phyloP scores from a whole-genome alignment of 2,797 vertebrate species.

The Fratercula arctica region DNA sequence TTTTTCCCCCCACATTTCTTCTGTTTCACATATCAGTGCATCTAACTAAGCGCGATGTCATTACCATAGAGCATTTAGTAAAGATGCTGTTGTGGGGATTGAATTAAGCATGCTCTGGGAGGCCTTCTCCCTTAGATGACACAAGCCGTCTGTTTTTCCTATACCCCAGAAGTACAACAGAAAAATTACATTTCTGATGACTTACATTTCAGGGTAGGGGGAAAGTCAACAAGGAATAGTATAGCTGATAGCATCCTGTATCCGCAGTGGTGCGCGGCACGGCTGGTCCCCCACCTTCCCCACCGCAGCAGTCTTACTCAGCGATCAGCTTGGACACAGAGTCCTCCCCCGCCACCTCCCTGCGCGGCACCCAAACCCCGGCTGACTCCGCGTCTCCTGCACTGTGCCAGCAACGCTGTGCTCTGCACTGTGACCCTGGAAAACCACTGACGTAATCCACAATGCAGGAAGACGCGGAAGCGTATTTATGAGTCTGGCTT shows the following conservation, averaged over 20 bases:
- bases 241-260: rapidly evolving
- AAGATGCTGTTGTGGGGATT: background rate
- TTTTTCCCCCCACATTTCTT: background rate
- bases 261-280: rapidly evolving
- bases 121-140: background rate
- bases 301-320: rapidly evolving
- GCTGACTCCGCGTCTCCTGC: rapidly evolving
- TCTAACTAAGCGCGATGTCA: background rate
- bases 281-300: rapidly evolving
- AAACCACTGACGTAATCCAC: rapidly evolving
- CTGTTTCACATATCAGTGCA: background rate
- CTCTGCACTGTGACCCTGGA: rapidly evolving
- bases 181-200: background rate
- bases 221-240: background rate
- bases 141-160: background rate
- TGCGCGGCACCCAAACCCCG: rapidly evolving
- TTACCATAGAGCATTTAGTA: background rate
- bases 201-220: background rate
- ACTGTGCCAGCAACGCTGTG: rapidly evolving
- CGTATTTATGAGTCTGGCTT: rapidly evolving
- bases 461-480: rapidly evolving
- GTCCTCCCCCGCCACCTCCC: background rate
- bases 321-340: no score
- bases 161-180: background rate
- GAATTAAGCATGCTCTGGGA: background rate